Base-by-base conservation (phyloP, 1,140 invertebrate genomes). In the Antheraea pernyi region DNA sequence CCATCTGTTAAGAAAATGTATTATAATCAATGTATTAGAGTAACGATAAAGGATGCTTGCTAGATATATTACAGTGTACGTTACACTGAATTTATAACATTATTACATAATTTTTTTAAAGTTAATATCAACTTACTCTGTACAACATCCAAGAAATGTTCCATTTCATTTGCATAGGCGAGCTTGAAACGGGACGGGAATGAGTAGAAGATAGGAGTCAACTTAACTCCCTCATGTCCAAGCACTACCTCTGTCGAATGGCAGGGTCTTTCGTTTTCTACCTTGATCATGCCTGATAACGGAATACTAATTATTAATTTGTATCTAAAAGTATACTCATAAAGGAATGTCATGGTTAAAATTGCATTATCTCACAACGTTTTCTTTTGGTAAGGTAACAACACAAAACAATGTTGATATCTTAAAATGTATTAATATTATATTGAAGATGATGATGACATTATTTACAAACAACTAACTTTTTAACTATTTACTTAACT, bases 91-190 rank as follows among this genome's bases (percentile, higher is more conserved):
- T 42, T 30, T 30, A 30, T 2, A 30, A 30, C 22, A 30, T 30
- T 30, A 10, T 8, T n/a, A n/a, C n/a, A n/a, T n/a, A n/a, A n/a
- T n/a, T n/a, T n/a, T n/a, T n/a, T n/a, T n/a, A n/a, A n/a, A n/a
- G n/a, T n/a, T n/a, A n/a, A n/a, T n/a, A n/a, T n/a, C n/a, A 68
- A 77, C 82, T 80, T 84, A 94, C 94, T 93, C 90, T 94, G 83
- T 3, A 95, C 80, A 61, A 95, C 85, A 79, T 95, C 93, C 4
- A 96, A 73, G 72, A 96, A 96, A 74, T 96, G 95, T 19, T 95
- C 93, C 74, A 96, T 86, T 77, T 96, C 95, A 3, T 78, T 79
- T 36, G 81, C 73, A 77, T 96, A 96, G 1, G 94, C 94, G 37
- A 93, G 83, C 68, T 84, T 84, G 79, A 94, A 96, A 37, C 95